phyloP scores from a whole-genome alignment of 2,113 vertebrate species.

The Speoplatyrhinus poulsoni region DNA sequence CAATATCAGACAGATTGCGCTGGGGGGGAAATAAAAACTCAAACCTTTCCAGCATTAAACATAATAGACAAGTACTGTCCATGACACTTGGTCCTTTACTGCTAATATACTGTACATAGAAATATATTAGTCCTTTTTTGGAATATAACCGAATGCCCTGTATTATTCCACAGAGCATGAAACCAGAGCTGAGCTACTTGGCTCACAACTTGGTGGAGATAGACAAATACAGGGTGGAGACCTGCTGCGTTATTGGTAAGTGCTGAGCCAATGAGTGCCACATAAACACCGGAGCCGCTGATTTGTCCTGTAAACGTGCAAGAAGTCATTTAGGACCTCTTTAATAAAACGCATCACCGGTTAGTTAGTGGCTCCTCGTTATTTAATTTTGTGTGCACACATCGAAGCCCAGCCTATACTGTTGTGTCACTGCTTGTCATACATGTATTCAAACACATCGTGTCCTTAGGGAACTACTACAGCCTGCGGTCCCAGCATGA shows the following conservation, averaged over 20 bases:
- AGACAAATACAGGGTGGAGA: slow-evolving; percentile 98
- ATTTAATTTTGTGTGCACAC: too few relatives aligned
- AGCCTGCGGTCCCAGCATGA: slow-evolving; percentile 97
- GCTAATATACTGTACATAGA: too few relatives aligned
- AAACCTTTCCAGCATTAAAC: background rate
- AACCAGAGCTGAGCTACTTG: slow-evolving; percentile 95
- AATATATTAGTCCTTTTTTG: too few relatives aligned
- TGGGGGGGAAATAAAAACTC: background rate
- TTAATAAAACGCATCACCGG: background rate
- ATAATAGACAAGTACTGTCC: background rate
- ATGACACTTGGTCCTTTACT: too few relatives aligned
- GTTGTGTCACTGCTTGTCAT: background rate
- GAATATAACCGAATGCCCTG: background rate
- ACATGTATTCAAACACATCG: background rate
- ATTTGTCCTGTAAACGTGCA: background rate
- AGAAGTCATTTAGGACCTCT: background rate
- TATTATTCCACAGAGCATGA: slow-evolving; percentile 86
- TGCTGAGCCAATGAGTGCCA: background rate
- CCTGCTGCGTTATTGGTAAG: slow-evolving; percentile 97
- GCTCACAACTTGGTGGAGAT: slow-evolving; percentile 98
- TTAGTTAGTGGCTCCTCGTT: background rate
- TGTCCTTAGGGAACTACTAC: slow-evolving; percentile 81
- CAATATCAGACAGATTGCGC: background rate
- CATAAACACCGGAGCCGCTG: background rate
- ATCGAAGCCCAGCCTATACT: background rate